phyloP scores from a whole-genome alignment of 2,888 invertebrate genomes.

The Cerceris ruficornis region DNA sequence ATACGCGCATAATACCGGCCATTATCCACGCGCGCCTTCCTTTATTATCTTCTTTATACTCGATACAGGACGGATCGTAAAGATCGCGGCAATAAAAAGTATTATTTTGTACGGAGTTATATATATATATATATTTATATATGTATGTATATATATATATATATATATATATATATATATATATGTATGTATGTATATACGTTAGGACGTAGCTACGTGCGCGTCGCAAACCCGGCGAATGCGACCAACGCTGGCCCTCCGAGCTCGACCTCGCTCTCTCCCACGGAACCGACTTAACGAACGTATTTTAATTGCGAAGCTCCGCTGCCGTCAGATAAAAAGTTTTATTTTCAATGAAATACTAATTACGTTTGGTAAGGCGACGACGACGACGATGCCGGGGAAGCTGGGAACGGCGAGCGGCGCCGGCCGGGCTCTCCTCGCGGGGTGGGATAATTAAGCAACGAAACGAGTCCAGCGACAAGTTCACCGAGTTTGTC shows the following conservation, averaged over 20 bases:
- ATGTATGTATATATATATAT: not conserved
- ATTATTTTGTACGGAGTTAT: conserved; percentile 58
- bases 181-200: not conserved
- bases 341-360: conserved; percentile 54
- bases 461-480: conserved; percentile 33
- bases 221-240: not conserved
- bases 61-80: conserved; percentile 67
- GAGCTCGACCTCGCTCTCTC: too few relatives aligned
- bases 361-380: conserved; percentile 56
- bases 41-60: conserved; percentile 68
- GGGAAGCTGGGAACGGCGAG: not conserved
- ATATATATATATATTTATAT: not conserved
- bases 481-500: conserved; percentile 52
- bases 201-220: not conserved
- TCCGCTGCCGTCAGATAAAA: conserved; percentile 30
- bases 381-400: too few relatives aligned
- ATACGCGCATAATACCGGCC: conserved; percentile 67
- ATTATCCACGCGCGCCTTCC: conserved; percentile 66
- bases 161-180: not conserved
- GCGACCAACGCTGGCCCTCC: too few relatives aligned
- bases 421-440: conserved; percentile 1
- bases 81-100: conserved; percentile 66
- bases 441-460: conserved; percentile 47
- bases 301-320: conserved; percentile 36
- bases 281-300: conserved; percentile 3